These are phyloP conservation scores for Portevinia maculata DNA, from an alignment of 2,888 invertebrate species.

Conservation along the genomic window DNA sequence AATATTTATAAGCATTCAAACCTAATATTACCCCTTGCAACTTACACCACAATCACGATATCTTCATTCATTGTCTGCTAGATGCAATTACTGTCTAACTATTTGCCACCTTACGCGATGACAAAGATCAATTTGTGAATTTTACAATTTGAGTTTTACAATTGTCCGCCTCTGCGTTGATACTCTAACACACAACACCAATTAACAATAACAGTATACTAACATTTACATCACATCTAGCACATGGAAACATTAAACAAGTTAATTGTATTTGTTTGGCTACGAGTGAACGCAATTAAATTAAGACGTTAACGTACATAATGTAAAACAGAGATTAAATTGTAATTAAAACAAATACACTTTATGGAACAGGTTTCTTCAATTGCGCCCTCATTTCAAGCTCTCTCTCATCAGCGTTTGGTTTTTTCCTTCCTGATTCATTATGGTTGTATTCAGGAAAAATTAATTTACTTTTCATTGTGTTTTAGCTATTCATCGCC, in stretches of 20 bases:
- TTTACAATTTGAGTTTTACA: no score
- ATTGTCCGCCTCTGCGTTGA: no score
- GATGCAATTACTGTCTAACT: no score
- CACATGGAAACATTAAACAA: conserved; percentile 14
- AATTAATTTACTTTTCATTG: conserved; percentile 37
- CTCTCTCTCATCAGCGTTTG: background rate
- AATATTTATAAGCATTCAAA: no score
- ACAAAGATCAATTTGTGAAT: no score
- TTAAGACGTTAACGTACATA: background rate
- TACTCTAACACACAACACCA: no score
- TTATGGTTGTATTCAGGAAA: conserved; percentile 11
- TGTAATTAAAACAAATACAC: conserved; percentile 31
- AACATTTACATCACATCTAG: no score
- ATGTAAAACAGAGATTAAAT: conserved; percentile 15
- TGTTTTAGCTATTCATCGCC: conserved; percentile 3
- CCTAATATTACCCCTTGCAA: no score
- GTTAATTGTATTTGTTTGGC: conserved; percentile 20
- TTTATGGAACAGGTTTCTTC: conserved; percentile 15
- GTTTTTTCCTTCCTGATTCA: conserved; percentile 18
- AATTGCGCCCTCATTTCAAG: conserved; percentile 9
- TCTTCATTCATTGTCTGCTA: no score
- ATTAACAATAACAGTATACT: no score
- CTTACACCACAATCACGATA: no score
- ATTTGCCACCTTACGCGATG: no score
- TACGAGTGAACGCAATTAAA: background rate